phyloP scores from a whole-genome alignment of 2,797 vertebrate genomes.

The Pangasius larnaudii region DNA sequence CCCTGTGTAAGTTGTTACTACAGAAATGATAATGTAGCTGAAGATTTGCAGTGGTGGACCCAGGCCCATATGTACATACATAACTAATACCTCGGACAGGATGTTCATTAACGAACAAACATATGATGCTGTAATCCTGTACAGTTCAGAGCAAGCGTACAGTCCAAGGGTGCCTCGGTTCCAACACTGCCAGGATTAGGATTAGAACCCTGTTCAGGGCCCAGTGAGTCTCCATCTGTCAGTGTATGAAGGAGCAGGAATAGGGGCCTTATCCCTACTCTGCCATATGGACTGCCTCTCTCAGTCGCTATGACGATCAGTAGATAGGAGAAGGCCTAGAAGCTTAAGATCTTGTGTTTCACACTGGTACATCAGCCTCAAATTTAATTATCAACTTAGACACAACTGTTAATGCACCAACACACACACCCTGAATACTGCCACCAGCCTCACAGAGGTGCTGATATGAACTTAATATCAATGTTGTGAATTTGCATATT shows the following conservation, averaged over 20 bases:
- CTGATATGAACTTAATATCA: neutral
- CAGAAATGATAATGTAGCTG: neutral
- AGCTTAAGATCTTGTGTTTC: constrained; percentile 17
- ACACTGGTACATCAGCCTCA: constrained; percentile 37
- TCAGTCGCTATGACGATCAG: constrained; percentile 55
- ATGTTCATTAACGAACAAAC: constrained; percentile 7
- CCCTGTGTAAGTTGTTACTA: neutral
- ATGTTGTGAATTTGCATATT: neutral
- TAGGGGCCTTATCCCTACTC: constrained; percentile 81
- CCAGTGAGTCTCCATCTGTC: constrained; percentile 89
- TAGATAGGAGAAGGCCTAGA: neutral
- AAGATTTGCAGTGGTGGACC: neutral
- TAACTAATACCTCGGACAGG: neutral
- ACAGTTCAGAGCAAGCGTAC: constrained; percentile 30
- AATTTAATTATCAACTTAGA: constrained; percentile 8
- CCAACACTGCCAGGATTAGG: constrained; percentile 67
- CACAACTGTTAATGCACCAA: neutral
- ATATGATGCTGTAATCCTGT: constrained; percentile 29
- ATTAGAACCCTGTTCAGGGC: constrained; percentile 80
- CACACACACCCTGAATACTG: neutral
- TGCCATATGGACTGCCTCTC: constrained; percentile 84
- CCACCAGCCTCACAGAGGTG: neutral
- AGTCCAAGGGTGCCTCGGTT: constrained; percentile 14
- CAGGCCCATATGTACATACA: neutral
- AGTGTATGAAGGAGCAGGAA: constrained; percentile 77